phyloP scores from a whole-genome alignment of 2,113 vertebrate species.

The Pollachius pollachius region DNA sequence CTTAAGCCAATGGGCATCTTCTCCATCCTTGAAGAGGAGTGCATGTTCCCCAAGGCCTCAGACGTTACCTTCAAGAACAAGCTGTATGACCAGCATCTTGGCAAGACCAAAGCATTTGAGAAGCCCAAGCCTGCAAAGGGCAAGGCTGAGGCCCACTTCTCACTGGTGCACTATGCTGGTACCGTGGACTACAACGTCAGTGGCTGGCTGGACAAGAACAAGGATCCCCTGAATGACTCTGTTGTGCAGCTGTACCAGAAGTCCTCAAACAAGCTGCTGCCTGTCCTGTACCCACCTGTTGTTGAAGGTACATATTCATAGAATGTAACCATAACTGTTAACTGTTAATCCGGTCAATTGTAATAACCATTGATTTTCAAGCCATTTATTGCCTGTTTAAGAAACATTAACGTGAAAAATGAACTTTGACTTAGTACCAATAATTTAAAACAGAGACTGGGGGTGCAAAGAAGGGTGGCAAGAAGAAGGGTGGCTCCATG shows the following conservation, averaged over 20 bases:
- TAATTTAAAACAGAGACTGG: background rate
- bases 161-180: conserved; percentile 80
- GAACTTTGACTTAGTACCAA: no score
- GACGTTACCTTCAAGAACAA: conserved; percentile 73
- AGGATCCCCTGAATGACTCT: conserved; percentile 6
- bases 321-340: no score
- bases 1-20: conserved; percentile 37
- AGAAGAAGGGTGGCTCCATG: conserved; percentile 63
- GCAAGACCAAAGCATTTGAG: conserved; percentile 37
- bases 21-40: conserved; percentile 51
- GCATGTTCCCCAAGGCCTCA: conserved; percentile 32
- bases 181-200: conserved; percentile 79
- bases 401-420: no score
- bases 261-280: conserved; percentile 4
- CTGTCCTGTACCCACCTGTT: background rate
- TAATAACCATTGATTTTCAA: no score
- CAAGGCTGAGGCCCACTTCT: conserved; percentile 79
- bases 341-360: no score
- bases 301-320: no score
- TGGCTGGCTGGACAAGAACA: conserved; percentile 6
- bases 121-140: conserved; percentile 83
- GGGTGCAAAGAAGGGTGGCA: conserved; percentile 42
- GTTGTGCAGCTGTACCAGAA: conserved; percentile 2
- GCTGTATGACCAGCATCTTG: conserved; percentile 9
- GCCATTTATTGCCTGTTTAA: no score